Evolutionary conservation across 2,113 vertebrate species (phyloP).

Genomic region (Podarcis muralis): DNA sequence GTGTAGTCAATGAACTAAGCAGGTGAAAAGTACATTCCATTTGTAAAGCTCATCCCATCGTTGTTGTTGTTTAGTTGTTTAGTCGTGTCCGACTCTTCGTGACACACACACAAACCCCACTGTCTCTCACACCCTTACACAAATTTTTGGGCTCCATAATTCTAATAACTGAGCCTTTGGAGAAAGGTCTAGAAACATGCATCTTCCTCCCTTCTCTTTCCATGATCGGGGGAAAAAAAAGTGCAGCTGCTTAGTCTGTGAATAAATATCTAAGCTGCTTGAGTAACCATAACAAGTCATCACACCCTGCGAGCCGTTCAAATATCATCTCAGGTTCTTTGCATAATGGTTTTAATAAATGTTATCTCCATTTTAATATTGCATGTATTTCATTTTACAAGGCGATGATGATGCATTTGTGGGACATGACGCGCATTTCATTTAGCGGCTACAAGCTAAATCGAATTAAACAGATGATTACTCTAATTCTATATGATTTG

Average conservation of each 20-base stretch:
- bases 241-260: neutral
- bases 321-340: constrained; percentile 46
- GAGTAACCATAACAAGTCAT: neutral
- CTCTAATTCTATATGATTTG: constrained; percentile 61
- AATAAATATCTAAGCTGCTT: neutral
- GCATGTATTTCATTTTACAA: constrained; percentile 70
- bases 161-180: neutral
- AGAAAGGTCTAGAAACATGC: neutral
- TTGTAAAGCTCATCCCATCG: no score
- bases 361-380: constrained; percentile 70
- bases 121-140: no score
- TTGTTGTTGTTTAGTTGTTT: no score
- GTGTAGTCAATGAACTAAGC: no score
- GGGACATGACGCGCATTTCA: constrained; percentile 63
- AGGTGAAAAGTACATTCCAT: no score
- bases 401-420: constrained; percentile 68
- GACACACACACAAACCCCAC: no score
- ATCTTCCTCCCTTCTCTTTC: neutral
- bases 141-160: neutral
- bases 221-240: constrained; percentile 3
- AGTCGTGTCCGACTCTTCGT: no score
- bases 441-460: constrained; percentile 70
- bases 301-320: constrained; percentile 37
- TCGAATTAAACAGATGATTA: constrained; percentile 72
- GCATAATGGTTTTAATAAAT: constrained; percentile 70